Percentiles rank a stretch among this genome's conserved stretches.
phyloP scores from a whole-genome alignment of 2,797 vertebrate species.

The Esox lucius region DNA sequence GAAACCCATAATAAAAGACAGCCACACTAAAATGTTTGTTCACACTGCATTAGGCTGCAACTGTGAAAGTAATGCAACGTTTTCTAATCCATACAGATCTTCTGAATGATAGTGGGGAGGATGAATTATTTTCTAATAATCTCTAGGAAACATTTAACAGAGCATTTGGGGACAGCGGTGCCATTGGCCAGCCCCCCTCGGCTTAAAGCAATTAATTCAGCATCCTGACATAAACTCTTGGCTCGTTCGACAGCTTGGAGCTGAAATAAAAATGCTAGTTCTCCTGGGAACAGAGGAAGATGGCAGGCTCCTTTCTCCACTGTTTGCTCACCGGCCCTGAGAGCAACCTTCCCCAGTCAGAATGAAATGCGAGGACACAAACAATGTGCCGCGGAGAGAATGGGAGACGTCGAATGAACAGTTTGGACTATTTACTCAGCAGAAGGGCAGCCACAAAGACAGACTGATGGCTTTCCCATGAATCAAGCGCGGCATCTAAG shows the following conservation, averaged over 20 bases:
- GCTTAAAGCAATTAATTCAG: constrained; percentile 99
- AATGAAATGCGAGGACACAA: constrained; percentile 96
- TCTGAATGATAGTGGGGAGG: constrained; percentile 35
- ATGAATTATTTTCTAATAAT: constrained; percentile 36
- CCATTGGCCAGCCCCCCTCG: constrained; percentile 77
- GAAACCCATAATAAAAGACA: neutral
- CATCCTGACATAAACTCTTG: constrained; percentile 99
- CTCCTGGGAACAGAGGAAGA: constrained; percentile 95
- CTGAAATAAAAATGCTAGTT: constrained; percentile 99
- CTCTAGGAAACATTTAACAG: constrained; percentile 61
- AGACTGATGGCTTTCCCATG: constrained; percentile 87
- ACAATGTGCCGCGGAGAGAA: constrained; percentile 89
- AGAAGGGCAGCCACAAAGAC: constrained; percentile 92
- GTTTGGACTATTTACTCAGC: constrained; percentile 97
- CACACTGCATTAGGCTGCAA: neutral
- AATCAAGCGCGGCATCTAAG: constrained; percentile 81
- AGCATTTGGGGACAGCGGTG: constrained; percentile 83
- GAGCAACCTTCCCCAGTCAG: constrained; percentile 83
- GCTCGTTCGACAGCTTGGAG: constrained; percentile 99
- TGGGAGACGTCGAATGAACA: constrained; percentile 89
- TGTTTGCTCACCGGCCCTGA: constrained; percentile 96
- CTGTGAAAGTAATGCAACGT: neutral
- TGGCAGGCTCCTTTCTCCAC: constrained; percentile 88
- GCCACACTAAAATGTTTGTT: neutral
- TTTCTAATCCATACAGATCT: neutral